Evolutionary conservation across 2,888 invertebrate species (phyloP).

Genomic region (Temnothorax unifasciatus): DNA sequence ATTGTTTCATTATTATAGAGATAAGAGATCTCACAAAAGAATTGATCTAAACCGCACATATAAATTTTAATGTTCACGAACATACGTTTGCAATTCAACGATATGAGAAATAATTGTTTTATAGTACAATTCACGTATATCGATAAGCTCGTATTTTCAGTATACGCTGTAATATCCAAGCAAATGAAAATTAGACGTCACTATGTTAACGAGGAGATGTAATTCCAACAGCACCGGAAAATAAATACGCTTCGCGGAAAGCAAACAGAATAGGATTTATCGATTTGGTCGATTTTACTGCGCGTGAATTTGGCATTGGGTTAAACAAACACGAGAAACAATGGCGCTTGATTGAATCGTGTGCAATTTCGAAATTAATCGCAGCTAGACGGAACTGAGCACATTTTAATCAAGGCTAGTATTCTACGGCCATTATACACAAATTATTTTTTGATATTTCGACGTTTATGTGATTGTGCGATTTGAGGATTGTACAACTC

Average conservation of each 20-base stretch:
- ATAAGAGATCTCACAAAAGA: neutral
- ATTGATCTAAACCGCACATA: neutral
- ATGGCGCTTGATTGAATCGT: slow-evolving; percentile 41
- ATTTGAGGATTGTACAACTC: neutral
- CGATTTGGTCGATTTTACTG: slow-evolving; percentile 32
- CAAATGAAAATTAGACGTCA: slow-evolving; percentile 21
- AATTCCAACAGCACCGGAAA: slow-evolving; percentile 17
- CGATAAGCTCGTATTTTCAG: slow-evolving; percentile 20
- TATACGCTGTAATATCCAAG: neutral
- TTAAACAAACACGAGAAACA: slow-evolving; percentile 50
- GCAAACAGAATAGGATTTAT: slow-evolving; percentile 38
- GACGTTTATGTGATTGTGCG: neutral
- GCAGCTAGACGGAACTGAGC: neutral
- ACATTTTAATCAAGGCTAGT: slow-evolving; percentile 39
- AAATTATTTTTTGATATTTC: slow-evolving; percentile 26
- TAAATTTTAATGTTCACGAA: neutral
- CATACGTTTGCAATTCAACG: neutral
- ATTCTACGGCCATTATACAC: slow-evolving; percentile 11
- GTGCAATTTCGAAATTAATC: slow-evolving; percentile 36
- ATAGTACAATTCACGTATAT: neutral
- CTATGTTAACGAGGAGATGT: slow-evolving; percentile 31
- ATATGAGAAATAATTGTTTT: slow-evolving; percentile 1
- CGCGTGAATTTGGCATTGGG: slow-evolving; percentile 43
- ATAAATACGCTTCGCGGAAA: slow-evolving; percentile 21
- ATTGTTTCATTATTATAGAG: neutral